A percentile compares a stretch with the other conserved stretches of the same genome.
Conservation (phyloP, 2,113 vertebrate genomes). For the Myiopsitta monachus region DNA sequence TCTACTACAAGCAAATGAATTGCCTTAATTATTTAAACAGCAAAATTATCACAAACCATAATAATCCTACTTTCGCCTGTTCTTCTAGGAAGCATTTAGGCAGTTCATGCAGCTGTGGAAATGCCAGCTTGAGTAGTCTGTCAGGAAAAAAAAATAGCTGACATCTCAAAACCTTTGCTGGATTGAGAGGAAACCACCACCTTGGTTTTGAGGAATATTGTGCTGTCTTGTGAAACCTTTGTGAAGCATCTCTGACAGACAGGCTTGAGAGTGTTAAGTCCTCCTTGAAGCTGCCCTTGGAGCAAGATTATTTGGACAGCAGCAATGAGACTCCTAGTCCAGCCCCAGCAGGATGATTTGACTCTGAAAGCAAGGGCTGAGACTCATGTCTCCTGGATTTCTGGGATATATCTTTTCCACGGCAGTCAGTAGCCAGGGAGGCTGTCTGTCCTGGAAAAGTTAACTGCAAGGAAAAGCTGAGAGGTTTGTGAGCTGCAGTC, state of each 20-base stretch:
- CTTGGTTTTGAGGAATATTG: neutral
- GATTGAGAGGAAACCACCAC: neutral
- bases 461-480: neutral
- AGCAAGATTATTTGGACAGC: neutral
- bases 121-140: neutral
- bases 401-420: neutral
- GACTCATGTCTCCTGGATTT: neutral
- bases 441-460: neutral
- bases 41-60: neutral
- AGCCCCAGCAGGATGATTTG: neutral
- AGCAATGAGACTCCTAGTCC: neutral
- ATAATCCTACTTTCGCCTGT: neutral
- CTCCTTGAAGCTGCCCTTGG: neutral
- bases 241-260: neutral
- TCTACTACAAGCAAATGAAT: constrained; percentile 13
- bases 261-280: neutral
- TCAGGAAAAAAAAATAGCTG: neutral
- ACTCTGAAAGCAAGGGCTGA: neutral
- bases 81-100: neutral
- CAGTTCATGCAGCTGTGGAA: neutral
- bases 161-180: neutral
- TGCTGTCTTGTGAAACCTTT: neutral
- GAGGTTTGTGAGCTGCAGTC: neutral
- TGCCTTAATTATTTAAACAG: constrained; percentile 16
- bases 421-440: neutral